phyloP scores from a whole-genome alignment of 2,113 vertebrate genomes.

The Symphodus melops region DNA sequence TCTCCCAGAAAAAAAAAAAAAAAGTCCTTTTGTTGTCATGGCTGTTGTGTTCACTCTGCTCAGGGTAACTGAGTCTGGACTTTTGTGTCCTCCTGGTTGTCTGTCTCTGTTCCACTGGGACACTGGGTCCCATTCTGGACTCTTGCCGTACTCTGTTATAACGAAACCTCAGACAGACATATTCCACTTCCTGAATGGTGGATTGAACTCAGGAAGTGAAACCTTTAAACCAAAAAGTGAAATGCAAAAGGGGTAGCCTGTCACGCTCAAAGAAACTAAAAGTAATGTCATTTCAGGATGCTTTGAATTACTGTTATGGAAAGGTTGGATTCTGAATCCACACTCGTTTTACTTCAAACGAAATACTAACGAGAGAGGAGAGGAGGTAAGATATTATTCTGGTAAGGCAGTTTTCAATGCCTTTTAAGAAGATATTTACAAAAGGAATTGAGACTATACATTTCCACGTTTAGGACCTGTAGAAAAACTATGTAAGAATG shows the following conservation, averaged over 20 bases:
- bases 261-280: neutral
- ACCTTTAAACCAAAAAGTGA: slow-evolving; percentile 26
- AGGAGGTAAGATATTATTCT: too few species aligned
- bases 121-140: slow-evolving; percentile 36
- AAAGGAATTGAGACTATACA: too few species aligned
- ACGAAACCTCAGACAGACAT: slow-evolving; percentile 36
- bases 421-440: too few species aligned
- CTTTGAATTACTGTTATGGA: neutral
- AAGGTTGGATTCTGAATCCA: neutral
- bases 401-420: too few species aligned
- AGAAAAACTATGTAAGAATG: too few species aligned
- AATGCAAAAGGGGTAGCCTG: neutral
- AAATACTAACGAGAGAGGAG: too few species aligned
- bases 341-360: too few species aligned
- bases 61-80: slow-evolving; percentile 43
- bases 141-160: slow-evolving; percentile 26
- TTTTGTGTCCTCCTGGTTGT: slow-evolving; percentile 37
- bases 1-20: slow-evolving; percentile 64
- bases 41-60: slow-evolving; percentile 52
- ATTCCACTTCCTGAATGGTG: slow-evolving; percentile 38
- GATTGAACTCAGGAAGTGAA: slow-evolving; percentile 31
- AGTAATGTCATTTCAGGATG: neutral
- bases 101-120: slow-evolving; percentile 24
- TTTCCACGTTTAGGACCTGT: too few species aligned
- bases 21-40: slow-evolving; percentile 58